Base-by-base conservation (phyloP, 2,888 invertebrate genomes). In the Acanthoscelides obtectus region DNA sequence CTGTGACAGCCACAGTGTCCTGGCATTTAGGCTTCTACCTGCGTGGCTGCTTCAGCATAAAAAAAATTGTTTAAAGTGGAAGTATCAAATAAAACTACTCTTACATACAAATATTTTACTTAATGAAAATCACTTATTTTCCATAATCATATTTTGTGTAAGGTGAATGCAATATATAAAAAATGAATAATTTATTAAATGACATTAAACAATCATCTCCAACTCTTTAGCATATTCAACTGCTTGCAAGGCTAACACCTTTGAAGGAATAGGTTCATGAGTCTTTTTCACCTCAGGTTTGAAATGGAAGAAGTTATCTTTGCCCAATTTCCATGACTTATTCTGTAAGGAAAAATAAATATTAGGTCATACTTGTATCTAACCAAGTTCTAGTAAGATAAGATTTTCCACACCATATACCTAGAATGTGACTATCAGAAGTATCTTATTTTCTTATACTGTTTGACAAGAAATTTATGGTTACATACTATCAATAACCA, bases 201-300 rank as follows among this genome's bases (percentile, higher is more conserved):
- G 94, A 93, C 90, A 90, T 90, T 93, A 99, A 74, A 99, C 98
- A 88, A 99, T 99, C 97, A 98, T 99, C 88, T 99, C 99, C 78
- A 99, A 89, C 88, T 99, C 98, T 82, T 94, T 92, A 2, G 99
- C 99, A 86, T 99, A 99, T 83, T 96, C 96, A 79, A 99, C 94
- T 20, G 96, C 95, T 85, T 98, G 96, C 81, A 95, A 93, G 0
- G 98, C 97, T 45, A 99, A 88, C 82, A 97, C 94, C 27, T 91
- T 88, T 6, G 98, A 96, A 0, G 98, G 98, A 78, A 99, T 90
- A 75, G 88, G 91, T 84, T 94, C 94, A 79, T 92, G 91, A 0
- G 84, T 89, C 85, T 89, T 94, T 80, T 93, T 92, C 69, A 92
- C 91, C 80, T 93, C 94, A 64, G 91, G 90, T 0, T 90, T 87